Percentiles rank a stretch among this genome's conserved stretches.
These are phyloP conservation scores for Pristionchus entomophagus DNA, from an alignment of 2,888 invertebrate species.

Conservation along the genomic window DNA sequence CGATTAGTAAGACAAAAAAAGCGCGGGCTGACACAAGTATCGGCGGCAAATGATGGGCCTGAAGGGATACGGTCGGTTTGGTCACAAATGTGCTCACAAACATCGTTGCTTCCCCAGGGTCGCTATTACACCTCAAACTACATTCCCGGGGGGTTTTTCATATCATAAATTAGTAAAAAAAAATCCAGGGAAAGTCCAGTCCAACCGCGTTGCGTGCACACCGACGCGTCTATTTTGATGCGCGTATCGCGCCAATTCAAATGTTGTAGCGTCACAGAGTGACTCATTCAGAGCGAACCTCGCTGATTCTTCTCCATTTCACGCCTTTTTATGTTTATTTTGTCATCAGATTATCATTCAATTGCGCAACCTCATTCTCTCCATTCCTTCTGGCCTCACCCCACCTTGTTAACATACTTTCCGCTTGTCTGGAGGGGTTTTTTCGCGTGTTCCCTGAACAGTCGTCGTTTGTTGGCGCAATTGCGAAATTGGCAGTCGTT, in stretches of 20 bases:
- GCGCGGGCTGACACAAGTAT: slow-evolving; percentile 16
- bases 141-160: slow-evolving; percentile 5
- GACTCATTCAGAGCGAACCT: too few relatives aligned
- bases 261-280: not conserved
- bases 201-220: not conserved
- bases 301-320: too few relatives aligned
- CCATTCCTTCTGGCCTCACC: too few relatives aligned
- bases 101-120: slow-evolving; percentile 19
- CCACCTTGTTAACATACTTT: not conserved
- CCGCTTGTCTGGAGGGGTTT: not conserved
- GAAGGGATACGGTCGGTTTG: slow-evolving; percentile 36
- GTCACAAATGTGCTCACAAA: not conserved
- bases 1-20: not conserved
- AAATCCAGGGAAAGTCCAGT: too few relatives aligned
- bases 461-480: not conserved
- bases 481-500: not conserved
- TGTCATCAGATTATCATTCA: too few relatives aligned
- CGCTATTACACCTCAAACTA: slow-evolving; percentile 29
- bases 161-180: too few relatives aligned
- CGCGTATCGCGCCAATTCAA: not conserved
- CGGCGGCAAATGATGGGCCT: not conserved
- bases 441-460: not conserved
- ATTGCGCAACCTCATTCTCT: too few relatives aligned
- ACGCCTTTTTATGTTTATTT: too few relatives aligned
- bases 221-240: not conserved